These are phyloP conservation scores for Drosophila kanapiae DNA, from an alignment of 1,140 invertebrate genomes.

Conservation along the genomic window DNA sequence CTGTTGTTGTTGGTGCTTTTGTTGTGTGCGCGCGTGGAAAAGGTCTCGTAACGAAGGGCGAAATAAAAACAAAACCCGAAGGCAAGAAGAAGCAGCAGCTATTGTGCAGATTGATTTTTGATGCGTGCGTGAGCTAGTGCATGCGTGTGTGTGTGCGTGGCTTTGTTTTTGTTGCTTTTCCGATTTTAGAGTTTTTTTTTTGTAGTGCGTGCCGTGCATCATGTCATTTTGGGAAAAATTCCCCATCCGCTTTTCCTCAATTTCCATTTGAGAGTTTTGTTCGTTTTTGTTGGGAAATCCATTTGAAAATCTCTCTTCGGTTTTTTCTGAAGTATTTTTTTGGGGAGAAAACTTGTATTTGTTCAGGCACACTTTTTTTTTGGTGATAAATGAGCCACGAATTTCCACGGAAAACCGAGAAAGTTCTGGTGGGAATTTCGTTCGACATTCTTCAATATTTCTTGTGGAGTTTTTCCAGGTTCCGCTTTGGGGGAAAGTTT, in stretches of 20 bases:
- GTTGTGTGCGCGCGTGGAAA: conserved; percentile 68
- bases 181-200: background rate
- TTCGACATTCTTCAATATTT: background rate
- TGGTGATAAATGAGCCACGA: conserved; percentile 15
- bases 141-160: conserved; percentile 3
- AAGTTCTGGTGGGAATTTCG: conserved; percentile 2
- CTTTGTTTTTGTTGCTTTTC: conserved; percentile 8
- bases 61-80: conserved; percentile 80
- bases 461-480: too few species aligned
- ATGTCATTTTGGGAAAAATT: conserved; percentile 24
- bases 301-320: conserved; percentile 17
- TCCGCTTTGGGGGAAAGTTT: background rate
- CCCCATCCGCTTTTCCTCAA: conserved; percentile 3
- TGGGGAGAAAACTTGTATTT: conserved; percentile 7
- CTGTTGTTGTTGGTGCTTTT: background rate
- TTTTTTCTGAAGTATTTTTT: background rate
- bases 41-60: conserved; percentile 75
- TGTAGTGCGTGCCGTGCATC: conserved; percentile 34
- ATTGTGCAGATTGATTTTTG: conserved; percentile 54
- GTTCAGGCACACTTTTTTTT: conserved; percentile 28
- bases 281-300: conserved; percentile 19
- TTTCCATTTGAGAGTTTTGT: conserved; percentile 3
- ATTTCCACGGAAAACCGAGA: conserved; percentile 4
- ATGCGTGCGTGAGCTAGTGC: conserved; percentile 17
- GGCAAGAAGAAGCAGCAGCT: conserved; percentile 62